Evolutionary conservation across 2,888 invertebrate genomes (phyloP).

Genomic region (Trichopria drosophilae): DNA sequence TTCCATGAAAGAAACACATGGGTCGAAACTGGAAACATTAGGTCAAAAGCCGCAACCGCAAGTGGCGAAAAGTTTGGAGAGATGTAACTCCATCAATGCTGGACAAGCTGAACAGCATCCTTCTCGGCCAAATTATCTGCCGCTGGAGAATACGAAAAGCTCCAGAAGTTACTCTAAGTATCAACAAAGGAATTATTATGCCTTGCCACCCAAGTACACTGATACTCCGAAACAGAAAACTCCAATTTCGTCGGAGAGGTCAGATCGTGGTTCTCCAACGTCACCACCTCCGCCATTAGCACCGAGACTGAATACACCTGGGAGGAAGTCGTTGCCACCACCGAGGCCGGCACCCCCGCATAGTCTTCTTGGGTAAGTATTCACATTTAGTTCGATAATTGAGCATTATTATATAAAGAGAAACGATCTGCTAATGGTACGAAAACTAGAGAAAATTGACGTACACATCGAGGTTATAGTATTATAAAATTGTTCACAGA

Average conservation of each 20-base stretch:
- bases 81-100: conserved; percentile 17
- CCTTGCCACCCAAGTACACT: conserved; percentile 47
- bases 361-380: conserved; percentile 34
- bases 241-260: conserved; percentile 44
- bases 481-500: no score
- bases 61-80: conserved; percentile 41
- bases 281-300: conserved; percentile 51
- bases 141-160: conserved; percentile 36
- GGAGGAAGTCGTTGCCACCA: conserved; percentile 52
- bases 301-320: conserved; percentile 49
- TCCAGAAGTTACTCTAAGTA: conserved; percentile 16
- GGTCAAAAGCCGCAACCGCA: conserved; percentile 53
- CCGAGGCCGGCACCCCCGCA: conserved; percentile 56
- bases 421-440: no score
- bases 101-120: conserved; percentile 24
- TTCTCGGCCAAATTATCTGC: conserved; percentile 41
- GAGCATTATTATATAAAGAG: no score
- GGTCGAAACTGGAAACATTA: conserved; percentile 38
- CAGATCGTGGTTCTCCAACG: conserved; percentile 35
- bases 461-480: no score
- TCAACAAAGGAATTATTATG: conserved; percentile 43
- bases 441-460: no score
- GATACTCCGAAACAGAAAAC: conserved; percentile 44
- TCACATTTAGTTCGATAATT: no score
- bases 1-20: conserved; percentile 50